Evolutionary conservation across 2,113 vertebrate species (phyloP).

Genomic region (Chlorodrepanis virens): DNA sequence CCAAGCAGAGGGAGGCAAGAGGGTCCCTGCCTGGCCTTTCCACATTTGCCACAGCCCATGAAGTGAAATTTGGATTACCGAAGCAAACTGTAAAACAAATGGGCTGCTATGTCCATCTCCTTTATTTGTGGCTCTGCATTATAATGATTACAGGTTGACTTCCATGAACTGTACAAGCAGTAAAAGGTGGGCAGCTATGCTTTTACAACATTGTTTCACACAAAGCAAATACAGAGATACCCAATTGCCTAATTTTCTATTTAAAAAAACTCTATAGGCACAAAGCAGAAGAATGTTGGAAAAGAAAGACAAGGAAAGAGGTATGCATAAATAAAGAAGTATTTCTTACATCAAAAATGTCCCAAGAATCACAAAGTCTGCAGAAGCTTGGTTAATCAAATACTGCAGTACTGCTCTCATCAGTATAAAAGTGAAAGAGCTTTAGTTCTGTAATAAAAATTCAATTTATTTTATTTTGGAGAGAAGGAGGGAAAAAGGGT

Average conservation of each 20-base stretch:
- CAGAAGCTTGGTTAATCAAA: slow-evolving; percentile 77
- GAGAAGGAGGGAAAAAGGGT: neutral
- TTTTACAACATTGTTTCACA: slow-evolving; percentile 77
- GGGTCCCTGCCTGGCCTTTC: neutral
- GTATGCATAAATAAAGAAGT: slow-evolving; percentile 78
- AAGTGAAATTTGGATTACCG: neutral
- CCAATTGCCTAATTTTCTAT: slow-evolving; percentile 70
- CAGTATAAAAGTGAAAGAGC: slow-evolving; percentile 82
- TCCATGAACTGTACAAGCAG: slow-evolving; percentile 75
- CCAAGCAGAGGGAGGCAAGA: neutral
- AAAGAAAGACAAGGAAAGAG: slow-evolving; percentile 50
- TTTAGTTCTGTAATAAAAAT: slow-evolving; percentile 81
- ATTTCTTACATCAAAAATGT: slow-evolving; percentile 77
- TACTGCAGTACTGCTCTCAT: slow-evolving; percentile 80
- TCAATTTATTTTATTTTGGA: slow-evolving; percentile 61
- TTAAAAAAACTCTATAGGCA: slow-evolving; percentile 75
- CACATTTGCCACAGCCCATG: neutral
- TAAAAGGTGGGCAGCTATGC: slow-evolving; percentile 68
- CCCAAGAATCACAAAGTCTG: slow-evolving; percentile 76
- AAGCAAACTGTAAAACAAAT: slow-evolving; percentile 38
- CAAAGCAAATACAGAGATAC: slow-evolving; percentile 71
- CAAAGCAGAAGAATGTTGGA: slow-evolving; percentile 69
- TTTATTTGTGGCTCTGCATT: slow-evolving; percentile 75
- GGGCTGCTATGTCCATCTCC: slow-evolving; percentile 57
- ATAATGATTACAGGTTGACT: slow-evolving; percentile 71